Percentiles rank a stretch among this genome's conserved stretches.
Conservation (phyloP, 2,888 invertebrate species). For the Artemia sinica region DNA sequence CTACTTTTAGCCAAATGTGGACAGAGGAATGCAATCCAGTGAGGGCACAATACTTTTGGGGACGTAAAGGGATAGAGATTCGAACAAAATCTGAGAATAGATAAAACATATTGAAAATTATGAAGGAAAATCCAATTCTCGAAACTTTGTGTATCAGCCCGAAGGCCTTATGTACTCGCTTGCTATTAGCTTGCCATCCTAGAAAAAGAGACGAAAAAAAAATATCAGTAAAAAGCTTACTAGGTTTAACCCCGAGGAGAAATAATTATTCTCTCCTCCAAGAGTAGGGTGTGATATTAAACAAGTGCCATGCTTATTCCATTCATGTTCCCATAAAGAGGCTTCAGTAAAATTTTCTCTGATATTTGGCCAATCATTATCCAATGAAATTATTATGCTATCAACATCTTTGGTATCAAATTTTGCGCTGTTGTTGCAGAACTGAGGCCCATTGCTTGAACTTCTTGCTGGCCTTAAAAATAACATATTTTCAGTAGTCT, state of each 20-base stretch:
- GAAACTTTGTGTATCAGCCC: too few species aligned
- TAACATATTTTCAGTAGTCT: not conserved
- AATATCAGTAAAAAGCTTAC: not conserved
- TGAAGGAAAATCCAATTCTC: too few species aligned
- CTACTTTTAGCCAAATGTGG: too few species aligned
- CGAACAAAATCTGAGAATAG: too few species aligned
- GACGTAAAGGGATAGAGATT: too few species aligned
- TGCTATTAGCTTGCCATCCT: too few species aligned
- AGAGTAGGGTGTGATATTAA: conserved; percentile 41
- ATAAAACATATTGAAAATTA: too few species aligned
- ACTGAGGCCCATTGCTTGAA: conserved; percentile 47
- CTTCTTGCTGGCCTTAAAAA: conserved; percentile 45
- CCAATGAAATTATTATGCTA: conserved; percentile 40
- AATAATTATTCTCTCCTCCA: conserved; percentile 48
- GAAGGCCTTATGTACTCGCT: too few species aligned
- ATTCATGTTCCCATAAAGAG: conserved; percentile 59
- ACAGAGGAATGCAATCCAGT: too few species aligned
- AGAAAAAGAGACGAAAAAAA: too few species aligned
- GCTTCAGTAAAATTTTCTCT: conserved; percentile 40
- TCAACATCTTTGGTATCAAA: conserved; percentile 45
- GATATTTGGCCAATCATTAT: conserved; percentile 52
- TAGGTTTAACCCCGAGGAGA: conserved; percentile 41
- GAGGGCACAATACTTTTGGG: too few species aligned
- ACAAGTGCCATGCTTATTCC: conserved; percentile 66
- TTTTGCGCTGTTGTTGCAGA: conserved; percentile 48